Evolutionary conservation across 37 sponge, comb jelly and placozoan species (phyloP), one percentile per base, ranked within the genome.

Genomic region (Sycon ciliatum): DNA sequence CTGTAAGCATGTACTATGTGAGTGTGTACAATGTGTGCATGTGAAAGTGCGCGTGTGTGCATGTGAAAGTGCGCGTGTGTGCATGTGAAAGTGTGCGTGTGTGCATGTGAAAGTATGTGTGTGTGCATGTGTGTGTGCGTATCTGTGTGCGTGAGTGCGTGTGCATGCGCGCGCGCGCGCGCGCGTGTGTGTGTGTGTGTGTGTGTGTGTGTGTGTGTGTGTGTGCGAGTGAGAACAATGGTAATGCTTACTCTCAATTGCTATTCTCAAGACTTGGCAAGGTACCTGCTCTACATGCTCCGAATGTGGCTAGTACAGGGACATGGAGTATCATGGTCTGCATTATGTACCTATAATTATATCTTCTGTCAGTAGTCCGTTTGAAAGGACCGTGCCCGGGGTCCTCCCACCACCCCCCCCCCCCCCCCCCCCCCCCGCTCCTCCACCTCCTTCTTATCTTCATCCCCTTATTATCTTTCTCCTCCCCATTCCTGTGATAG

Each of bases 121-220:
- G 18, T 33, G 62, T 58, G 27, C 6, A 23, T 58, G 27, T 58
- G n/a, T 13, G 6, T 58, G n/a, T 42, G 49, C 13, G 13, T 42
- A 18, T 9, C 49, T 42, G 13, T 24, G 6, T 58, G 62, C 7
- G 27, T 58, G 26, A 20, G 13, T 42, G 52, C 13, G 34, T 31
- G 65, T 64, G 34, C 28, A 36, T 64, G 34, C 28, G 65, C 34
- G 34, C 34, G 65, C 34, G 34, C 28, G 65, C 34, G 34, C 34
- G 65, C 34, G 34, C 34, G 65, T 64, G 34, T 64, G 65, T 64
- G 34, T 31, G 65, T 64, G 34, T 31, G 65, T 64, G 34, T 31
- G 65, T 64, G 34, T 64, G 65, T 64, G 34, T 64, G 34, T 27
- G 11, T 28, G 65, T 64, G 11, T 66, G 39, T 58, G 24, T 54